Conservation (phyloP, 2,888 invertebrate species). For the Cremastobaeus sp. region DNA sequence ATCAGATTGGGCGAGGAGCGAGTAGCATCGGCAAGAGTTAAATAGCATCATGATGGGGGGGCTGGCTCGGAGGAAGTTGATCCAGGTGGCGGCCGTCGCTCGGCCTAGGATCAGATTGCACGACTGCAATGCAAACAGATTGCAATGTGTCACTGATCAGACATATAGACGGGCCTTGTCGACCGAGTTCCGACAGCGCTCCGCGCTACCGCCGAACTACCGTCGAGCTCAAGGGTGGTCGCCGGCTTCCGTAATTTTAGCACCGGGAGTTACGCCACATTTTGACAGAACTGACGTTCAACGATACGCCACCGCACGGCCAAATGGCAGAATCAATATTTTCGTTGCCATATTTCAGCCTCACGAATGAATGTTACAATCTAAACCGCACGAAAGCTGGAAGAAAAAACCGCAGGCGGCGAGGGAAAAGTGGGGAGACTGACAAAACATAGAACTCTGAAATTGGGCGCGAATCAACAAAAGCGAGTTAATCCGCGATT, state of each 20-base stretch:
- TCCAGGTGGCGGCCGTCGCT: constrained; percentile 52
- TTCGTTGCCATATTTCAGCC: constrained; percentile 25
- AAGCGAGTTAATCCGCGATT: too few relatives aligned
- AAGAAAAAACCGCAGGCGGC: too few relatives aligned
- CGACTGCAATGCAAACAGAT: constrained; percentile 54
- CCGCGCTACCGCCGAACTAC: constrained; percentile 13
- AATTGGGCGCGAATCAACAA: too few relatives aligned
- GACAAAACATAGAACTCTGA: too few relatives aligned
- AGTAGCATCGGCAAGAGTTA: constrained; percentile 37
- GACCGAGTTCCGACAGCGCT: constrained; percentile 43
- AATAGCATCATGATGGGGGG: constrained; percentile 38
- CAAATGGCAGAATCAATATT: constrained; percentile 46
- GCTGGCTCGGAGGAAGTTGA: constrained; percentile 52
- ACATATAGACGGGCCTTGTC: constrained; percentile 37
- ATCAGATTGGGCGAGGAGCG: too few relatives aligned
- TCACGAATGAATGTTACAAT: constrained; percentile 28
- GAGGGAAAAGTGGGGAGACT: too few relatives aligned
- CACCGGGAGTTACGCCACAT: constrained; percentile 50
- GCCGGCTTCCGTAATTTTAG: constrained; percentile 55
- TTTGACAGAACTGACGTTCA: constrained; percentile 50
- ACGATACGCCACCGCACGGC: constrained; percentile 28
- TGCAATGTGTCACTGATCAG: constrained; percentile 52
- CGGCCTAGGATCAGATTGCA: constrained; percentile 46
- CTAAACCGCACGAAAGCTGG: too few relatives aligned
- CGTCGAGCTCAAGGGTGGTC: constrained; percentile 43